These are phyloP conservation scores for Pterostichus madidus DNA, from an alignment of 2,888 invertebrate species.

Conservation along the genomic window DNA sequence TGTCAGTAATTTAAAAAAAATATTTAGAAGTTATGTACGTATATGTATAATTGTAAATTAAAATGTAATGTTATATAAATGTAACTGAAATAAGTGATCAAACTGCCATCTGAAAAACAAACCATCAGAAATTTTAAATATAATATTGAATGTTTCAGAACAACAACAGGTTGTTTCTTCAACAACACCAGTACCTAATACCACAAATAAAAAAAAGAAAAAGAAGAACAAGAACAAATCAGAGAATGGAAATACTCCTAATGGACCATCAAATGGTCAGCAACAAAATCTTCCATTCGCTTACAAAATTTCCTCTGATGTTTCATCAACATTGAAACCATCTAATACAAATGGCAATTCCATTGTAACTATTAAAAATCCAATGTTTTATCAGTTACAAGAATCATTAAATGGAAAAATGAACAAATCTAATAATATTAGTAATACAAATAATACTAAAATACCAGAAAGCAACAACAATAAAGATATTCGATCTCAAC, in stretches of 20 bases:
- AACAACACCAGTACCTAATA: slow-evolving; percentile 73
- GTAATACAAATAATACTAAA: slow-evolving; percentile 69
- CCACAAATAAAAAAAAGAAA: slow-evolving; percentile 75
- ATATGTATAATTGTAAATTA: not conserved
- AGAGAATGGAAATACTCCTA: slow-evolving; percentile 68
- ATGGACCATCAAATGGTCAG: slow-evolving; percentile 67
- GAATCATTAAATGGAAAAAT: slow-evolving; percentile 77
- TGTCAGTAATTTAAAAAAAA: not conserved
- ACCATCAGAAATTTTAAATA: not conserved
- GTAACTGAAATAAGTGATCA: too few species aligned
- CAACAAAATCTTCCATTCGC: slow-evolving; percentile 55
- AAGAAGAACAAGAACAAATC: slow-evolving; percentile 79
- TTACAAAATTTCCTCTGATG: slow-evolving; percentile 50
- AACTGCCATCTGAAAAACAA: too few species aligned
- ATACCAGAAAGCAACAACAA: slow-evolving; percentile 75
- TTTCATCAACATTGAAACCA: not conserved
- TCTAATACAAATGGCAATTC: slow-evolving; percentile 74
- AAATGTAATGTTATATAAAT: not conserved
- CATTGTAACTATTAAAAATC: slow-evolving; percentile 89
- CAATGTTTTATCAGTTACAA: slow-evolving; percentile 83
- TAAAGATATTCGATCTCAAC: slow-evolving; percentile 76
- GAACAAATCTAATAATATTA: slow-evolving; percentile 69
- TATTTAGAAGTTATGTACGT: not conserved
- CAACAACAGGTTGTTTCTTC: slow-evolving; percentile 70
- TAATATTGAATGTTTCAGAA: slow-evolving; percentile 32